Evolutionary conservation across 2,888 invertebrate genomes (phyloP), one percentile per base, ranked within the genome.

Genomic region (Ctena decussata): DNA sequence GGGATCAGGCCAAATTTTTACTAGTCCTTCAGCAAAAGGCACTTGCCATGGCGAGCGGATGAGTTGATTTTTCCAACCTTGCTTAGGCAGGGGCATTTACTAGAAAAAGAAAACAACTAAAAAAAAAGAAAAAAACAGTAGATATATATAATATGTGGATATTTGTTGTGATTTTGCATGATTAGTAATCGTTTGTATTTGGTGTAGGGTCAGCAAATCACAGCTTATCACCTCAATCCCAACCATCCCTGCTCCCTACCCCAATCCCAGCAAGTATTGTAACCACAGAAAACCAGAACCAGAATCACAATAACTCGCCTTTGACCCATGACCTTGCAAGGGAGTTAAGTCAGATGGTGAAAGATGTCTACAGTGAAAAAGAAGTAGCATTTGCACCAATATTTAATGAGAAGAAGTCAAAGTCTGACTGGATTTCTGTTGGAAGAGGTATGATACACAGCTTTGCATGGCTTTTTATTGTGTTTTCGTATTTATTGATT

Each of bases 331-430:
- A 80, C 73, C 77, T 78, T 74, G 84, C 80, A 35, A 57, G 75
- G 12, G 77, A 86, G 46, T 78, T 89, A 37, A 80, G 78, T 77
- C 77, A 74, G 49, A 46, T 89, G 80, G 83, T 89, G 30, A 87
- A 84, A 75, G 89, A 89, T 80, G 75, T 89, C 27, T 89, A 89
- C 57, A 87, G 87, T 24, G 89, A 87, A 69, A 77, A 85, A 35
- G 81, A 81, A 30, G 78, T 89, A 32, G 84, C 89, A 0, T 89
- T 89, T 82, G 72, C 60, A 44, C 89, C 87, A 65, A 65, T 44
- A 60, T 69, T 71, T 60, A 65, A 77, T 79, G 76, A 69, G 71
- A 79, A 70, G 72, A 65, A 69, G 75, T 70, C 24, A 41, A 73
- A 41, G 30, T 8, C 11, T 41, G 18, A 41, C 18, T 24, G 6